Evolutionary conservation across 2,113 vertebrate genomes (phyloP).

Genomic region (Dasyurus viverrinus): DNA sequence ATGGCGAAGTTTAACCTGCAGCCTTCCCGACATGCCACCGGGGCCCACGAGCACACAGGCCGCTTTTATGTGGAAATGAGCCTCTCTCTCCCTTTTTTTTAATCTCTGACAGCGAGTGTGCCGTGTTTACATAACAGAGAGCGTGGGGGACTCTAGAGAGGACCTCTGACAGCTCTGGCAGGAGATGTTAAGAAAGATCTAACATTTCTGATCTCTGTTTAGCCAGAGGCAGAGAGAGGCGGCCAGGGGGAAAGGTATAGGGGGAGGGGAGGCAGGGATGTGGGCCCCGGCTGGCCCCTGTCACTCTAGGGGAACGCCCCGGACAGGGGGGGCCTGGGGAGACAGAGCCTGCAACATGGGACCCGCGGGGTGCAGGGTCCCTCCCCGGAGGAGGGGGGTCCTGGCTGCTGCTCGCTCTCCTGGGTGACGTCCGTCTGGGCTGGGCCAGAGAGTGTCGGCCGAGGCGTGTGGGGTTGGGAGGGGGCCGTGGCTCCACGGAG

Average conservation of each 20-base stretch:
- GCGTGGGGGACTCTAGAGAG: conserved; percentile 79
- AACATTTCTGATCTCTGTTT: conserved; percentile 86
- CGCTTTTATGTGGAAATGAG: conserved; percentile 92
- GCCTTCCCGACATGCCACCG: conserved; percentile 77
- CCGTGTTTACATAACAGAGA: conserved; percentile 87
- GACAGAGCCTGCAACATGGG: not conserved
- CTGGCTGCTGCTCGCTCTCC: not conserved
- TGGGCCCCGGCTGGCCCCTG: not conserved
- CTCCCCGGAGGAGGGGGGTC: not conserved
- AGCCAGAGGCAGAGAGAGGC: conserved; percentile 87
- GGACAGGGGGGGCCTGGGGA: too few relatives aligned
- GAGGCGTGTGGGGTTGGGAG: fast-evolving
- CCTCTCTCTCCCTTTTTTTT: conserved; percentile 79
- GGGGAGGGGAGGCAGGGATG: conserved; percentile 71
- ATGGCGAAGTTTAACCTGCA: conserved; percentile 87
- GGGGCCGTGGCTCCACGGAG: not conserved
- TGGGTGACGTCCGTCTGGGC: conserved; percentile 44
- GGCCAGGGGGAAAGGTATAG: conserved; percentile 78
- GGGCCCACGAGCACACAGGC: conserved; percentile 78
- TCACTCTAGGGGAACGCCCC: not conserved
- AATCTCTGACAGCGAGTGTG: conserved; percentile 88
- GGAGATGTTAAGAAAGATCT: conserved; percentile 89
- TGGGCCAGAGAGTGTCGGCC: conserved; percentile 68
- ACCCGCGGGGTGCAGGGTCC: not conserved
- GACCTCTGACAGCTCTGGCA: conserved; percentile 84